These are phyloP conservation scores for Drosophila bocqueti DNA, from an alignment of 1,140 invertebrate species.

Conservation along the genomic window DNA sequence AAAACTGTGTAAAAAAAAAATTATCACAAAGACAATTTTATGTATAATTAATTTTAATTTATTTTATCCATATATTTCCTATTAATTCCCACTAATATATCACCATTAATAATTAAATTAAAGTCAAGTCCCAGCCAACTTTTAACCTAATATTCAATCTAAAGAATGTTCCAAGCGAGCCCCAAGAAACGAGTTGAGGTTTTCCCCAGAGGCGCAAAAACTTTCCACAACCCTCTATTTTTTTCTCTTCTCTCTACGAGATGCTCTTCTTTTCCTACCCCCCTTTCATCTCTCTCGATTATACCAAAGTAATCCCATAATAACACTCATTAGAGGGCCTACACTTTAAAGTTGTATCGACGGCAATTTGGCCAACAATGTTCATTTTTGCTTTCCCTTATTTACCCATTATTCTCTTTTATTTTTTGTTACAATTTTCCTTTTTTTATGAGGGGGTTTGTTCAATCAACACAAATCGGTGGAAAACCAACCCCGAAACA, in stretches of 20 bases:
- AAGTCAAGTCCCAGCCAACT: too few relatives aligned
- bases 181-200: background rate
- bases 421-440: background rate
- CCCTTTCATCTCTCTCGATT: constrained; percentile 11
- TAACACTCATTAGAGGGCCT: constrained; percentile 61
- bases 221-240: constrained; percentile 5
- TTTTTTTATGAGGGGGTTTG: background rate
- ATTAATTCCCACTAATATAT: background rate
- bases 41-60: background rate
- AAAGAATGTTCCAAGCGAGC: constrained; percentile 1
- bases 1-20: background rate
- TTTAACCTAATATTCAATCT: constrained; percentile 15
- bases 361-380: constrained; percentile 32
- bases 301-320: constrained; percentile 46
- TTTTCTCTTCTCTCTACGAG: background rate
- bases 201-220: constrained; percentile 4
- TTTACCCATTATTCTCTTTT: constrained; percentile 22
- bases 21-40: background rate
- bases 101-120: constrained; percentile 10
- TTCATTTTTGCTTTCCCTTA: constrained; percentile 24
- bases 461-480: constrained; percentile 42
- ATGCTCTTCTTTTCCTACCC: background rate
- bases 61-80: rapidly evolving
- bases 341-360: constrained; percentile 61
- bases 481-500: constrained; percentile 12